Evolutionary conservation across 2,888 invertebrate genomes (phyloP).

Genomic region (Atherix ibis): DNA sequence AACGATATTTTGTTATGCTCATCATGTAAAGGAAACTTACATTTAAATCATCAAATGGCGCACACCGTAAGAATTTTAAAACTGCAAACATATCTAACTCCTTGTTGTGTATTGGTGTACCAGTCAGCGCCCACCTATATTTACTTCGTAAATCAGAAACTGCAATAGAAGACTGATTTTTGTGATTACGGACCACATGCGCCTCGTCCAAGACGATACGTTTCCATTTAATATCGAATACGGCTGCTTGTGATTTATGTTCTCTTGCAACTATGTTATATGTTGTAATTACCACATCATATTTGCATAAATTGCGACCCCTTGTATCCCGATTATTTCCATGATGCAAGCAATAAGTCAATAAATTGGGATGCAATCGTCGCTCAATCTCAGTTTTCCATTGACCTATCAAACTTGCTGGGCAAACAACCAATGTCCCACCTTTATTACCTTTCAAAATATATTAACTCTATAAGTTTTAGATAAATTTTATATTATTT

Average conservation of each 20-base stretch:
- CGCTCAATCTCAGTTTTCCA: slow-evolving; percentile 69
- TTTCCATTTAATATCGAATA: slow-evolving; percentile 63
- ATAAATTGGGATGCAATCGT: slow-evolving; percentile 42
- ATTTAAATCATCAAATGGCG: slow-evolving; percentile 74
- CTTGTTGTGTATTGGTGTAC: slow-evolving; percentile 92
- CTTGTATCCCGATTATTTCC: slow-evolving; percentile 56
- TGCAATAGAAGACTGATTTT: slow-evolving; percentile 55
- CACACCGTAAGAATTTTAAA: slow-evolving; percentile 66
- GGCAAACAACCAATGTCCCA: slow-evolving; percentile 80
- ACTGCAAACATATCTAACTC: slow-evolving; percentile 67
- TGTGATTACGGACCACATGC: slow-evolving; percentile 79
- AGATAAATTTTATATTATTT: too few species aligned
- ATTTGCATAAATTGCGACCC: slow-evolving; percentile 43
- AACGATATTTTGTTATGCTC: too few species aligned
- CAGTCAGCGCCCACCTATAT: slow-evolving; percentile 74
- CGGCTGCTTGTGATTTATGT: slow-evolving; percentile 38
- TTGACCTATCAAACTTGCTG: slow-evolving; percentile 78
- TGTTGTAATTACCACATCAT: slow-evolving; percentile 80
- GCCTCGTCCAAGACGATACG: slow-evolving; percentile 88
- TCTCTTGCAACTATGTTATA: slow-evolving; percentile 60
- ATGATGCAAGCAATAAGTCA: slow-evolving; percentile 61
- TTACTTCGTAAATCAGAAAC: slow-evolving; percentile 47
- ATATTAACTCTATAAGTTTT: neutral
- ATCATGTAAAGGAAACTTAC: slow-evolving; percentile 34
- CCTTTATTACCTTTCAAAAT: slow-evolving; percentile 36